Evolutionary conservation across 2,113 vertebrate genomes (phyloP).

Genomic region (Rhynchomys soricoides): DNA sequence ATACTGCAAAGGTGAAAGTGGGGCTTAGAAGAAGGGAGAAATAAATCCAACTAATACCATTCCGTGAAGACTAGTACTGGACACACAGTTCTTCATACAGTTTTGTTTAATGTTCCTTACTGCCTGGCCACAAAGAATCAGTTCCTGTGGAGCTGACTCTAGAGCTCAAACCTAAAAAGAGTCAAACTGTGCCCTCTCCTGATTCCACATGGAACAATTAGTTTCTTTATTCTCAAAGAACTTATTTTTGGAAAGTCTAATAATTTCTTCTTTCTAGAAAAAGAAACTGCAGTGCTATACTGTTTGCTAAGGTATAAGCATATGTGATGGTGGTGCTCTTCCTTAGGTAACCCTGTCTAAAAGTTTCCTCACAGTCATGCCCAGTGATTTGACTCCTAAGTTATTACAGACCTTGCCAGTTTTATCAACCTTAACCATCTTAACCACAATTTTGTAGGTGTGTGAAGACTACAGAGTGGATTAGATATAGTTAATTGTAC

Average conservation of each 20-base stretch:
- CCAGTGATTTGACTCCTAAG: neutral
- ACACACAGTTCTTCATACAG: neutral
- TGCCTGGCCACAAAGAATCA: neutral
- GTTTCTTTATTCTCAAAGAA: neutral
- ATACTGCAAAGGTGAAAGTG: neutral
- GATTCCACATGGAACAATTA: too few species aligned
- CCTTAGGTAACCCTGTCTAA: neutral
- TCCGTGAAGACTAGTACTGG: neutral
- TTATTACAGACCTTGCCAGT: neutral
- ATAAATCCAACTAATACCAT: neutral
- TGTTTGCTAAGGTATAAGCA: neutral
- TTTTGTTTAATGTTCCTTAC: neutral
- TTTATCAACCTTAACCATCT: neutral
- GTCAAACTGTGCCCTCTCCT: accelerated
- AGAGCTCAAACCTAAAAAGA: neutral
- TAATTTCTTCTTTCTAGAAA: neutral
- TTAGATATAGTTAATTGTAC: neutral
- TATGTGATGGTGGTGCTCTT: too few species aligned
- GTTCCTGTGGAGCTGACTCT: neutral
- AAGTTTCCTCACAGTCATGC: neutral
- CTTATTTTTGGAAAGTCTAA: neutral
- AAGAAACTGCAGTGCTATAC: neutral
- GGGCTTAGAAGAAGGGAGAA: neutral
- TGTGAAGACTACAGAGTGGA: neutral
- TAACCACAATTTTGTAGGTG: neutral